Evolutionary conservation across 2,113 vertebrate species (phyloP), one percentile per base, ranked within the genome.

Genomic region (Perca fluviatilis): DNA sequence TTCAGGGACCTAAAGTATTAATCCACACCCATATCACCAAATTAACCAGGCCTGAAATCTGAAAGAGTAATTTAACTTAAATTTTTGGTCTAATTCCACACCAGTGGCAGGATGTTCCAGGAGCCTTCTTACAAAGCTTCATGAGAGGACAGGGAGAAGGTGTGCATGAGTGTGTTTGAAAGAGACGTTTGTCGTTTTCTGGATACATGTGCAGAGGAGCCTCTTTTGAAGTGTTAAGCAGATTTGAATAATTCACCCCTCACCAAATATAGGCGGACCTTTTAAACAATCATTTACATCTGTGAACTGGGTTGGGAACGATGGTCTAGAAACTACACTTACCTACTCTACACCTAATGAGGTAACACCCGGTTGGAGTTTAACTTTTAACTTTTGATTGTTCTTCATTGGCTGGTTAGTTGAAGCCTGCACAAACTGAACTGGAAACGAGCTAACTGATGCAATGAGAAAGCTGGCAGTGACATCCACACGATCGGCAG

Each of bases 161-260:
- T 80, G 74, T 62, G 30, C 57, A 23, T 43, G 49, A 62, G 65
- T 12, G 56, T 71, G 54, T 74, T 63, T 73, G 68, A 61, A 25
- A 50, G 30, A 65, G 61, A 65, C 69, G 83, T 73, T 82, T 49
- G 66, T 54, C 30, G 5, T 87, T 67, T 77, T 71, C 61, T 74
- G 67, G 61, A 87, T 68, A 12, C 53, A 53, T 13, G 49, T 51
- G 66, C 72, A 56, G 49, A 27, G 58, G 77, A 58, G 78, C 67
- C 53, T 78, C 89, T 88, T 92, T 93, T 93, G 93, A 94, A 92
- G 91, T 94, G 93, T 90, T 94, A 90, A 94, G 78, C 85, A 86
- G 87, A 80, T 79, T 57, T 91, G 85, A 94, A 94, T 92, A 92
- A 93, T 93, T 92, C 82, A 93, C 73, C 7, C 47, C 58, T 77